A percentile compares a stretch with the other conserved stretches of the same genome.
phyloP scores from a whole-genome alignment of 1,140 invertebrate genomes.

The Neuroterus valhalla region DNA sequence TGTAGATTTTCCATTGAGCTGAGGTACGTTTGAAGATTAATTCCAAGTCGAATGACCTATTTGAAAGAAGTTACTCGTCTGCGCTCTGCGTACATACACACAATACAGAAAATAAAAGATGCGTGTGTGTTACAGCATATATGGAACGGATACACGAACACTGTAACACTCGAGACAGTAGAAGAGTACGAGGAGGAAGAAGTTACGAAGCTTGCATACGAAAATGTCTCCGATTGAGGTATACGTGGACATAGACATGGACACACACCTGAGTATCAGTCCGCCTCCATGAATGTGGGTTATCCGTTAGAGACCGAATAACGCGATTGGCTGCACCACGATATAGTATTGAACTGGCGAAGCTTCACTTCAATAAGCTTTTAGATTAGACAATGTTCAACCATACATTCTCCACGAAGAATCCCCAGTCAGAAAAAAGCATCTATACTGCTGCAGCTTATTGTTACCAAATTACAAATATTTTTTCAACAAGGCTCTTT shows the following conservation, averaged over 20 bases:
- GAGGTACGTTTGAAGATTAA: constrained; percentile 33
- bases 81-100: constrained; percentile 15
- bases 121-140: constrained; percentile 33
- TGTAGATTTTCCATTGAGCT: too few relatives aligned
- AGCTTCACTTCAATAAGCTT: too few relatives aligned
- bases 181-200: constrained; percentile 43
- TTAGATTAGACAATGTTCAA: too few relatives aligned
- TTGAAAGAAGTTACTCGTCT: constrained; percentile 45
- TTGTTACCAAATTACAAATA: too few relatives aligned
- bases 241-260: constrained; percentile 38
- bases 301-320: constrained; percentile 60
- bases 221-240: constrained; percentile 51
- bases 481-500: too few relatives aligned
- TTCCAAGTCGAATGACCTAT: constrained; percentile 50
- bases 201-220: constrained; percentile 59
- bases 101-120: too few relatives aligned
- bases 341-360: too few relatives aligned
- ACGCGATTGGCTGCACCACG: constrained; percentile 50
- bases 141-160: constrained; percentile 39
- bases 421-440: too few relatives aligned
- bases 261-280: constrained; percentile 53
- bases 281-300: constrained; percentile 54
- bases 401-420: too few relatives aligned
- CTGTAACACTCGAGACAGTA: constrained; percentile 40
- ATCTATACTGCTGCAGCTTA: too few relatives aligned